A percentile compares a stretch with the other conserved stretches of the same genome.
These are phyloP conservation scores for Uria lomvia DNA, from an alignment of 2,113 vertebrate genomes.

Conservation along the genomic window DNA sequence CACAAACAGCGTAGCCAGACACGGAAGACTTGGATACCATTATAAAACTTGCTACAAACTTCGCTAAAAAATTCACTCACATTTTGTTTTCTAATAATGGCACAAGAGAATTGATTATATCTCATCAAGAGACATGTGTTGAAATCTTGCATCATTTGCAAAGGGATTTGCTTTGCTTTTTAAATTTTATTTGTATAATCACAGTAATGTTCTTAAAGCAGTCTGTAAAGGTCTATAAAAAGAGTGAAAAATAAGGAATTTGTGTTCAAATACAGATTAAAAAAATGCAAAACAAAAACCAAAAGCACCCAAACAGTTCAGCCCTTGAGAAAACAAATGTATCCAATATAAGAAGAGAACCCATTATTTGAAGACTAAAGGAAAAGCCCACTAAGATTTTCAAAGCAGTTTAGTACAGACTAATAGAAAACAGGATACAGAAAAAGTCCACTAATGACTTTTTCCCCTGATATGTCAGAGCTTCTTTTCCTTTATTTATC, in stretches of 20 bases:
- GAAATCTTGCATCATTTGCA: neutral
- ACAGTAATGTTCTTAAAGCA: neutral
- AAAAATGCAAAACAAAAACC: slow-evolving; percentile 43
- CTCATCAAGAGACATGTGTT: neutral
- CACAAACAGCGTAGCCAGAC: neutral
- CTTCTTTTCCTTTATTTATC: slow-evolving; percentile 65
- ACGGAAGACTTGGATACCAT: neutral
- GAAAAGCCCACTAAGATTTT: slow-evolving; percentile 50
- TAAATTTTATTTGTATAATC: neutral
- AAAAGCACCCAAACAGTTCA: slow-evolving; percentile 48
- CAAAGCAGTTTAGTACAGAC: slow-evolving; percentile 46
- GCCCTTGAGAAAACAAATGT: slow-evolving; percentile 58
- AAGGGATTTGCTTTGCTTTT: neutral
- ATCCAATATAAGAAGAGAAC: slow-evolving; percentile 40
- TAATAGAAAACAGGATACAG: slow-evolving; percentile 68
- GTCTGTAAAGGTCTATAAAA: neutral
- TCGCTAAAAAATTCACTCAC: neutral
- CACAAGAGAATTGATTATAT: neutral
- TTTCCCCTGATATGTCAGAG: slow-evolving; percentile 27
- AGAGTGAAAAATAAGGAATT: neutral
- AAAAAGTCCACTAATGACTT: slow-evolving; percentile 57
- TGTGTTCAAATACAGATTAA: slow-evolving; percentile 9
- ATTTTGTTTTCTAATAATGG: neutral
- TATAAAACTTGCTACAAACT: neutral
- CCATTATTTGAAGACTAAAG: slow-evolving; percentile 49